Evolutionary conservation across 1,140 invertebrate species (phyloP).

Genomic region (Neotoxoptera formosana): DNA sequence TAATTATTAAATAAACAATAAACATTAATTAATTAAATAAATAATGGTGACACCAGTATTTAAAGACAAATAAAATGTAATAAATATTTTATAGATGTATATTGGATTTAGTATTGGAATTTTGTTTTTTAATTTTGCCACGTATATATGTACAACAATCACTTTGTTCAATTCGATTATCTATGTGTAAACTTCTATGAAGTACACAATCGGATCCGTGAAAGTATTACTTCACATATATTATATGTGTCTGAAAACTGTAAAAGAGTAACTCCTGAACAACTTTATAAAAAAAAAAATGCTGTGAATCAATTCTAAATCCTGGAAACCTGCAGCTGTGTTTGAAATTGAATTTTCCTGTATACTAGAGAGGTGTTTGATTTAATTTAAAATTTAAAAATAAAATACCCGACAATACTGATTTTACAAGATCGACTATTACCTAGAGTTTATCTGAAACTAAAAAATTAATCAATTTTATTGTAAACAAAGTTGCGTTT

Average conservation of each 20-base stretch:
- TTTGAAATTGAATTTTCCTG: background rate
- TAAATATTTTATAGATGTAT: background rate
- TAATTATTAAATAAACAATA: no score
- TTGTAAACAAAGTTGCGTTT: background rate
- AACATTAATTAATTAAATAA: no score
- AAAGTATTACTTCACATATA: background rate
- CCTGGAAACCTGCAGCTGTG: background rate
- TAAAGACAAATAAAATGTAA: background rate
- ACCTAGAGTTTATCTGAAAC: background rate
- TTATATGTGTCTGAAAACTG: background rate
- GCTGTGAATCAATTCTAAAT: background rate
- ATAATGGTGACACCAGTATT: no score
- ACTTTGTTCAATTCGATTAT: conserved; percentile 7
- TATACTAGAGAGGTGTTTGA: background rate
- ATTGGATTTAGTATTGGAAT: background rate
- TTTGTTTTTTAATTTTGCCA: background rate
- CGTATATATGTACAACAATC: background rate
- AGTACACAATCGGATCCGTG: background rate
- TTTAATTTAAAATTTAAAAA: conserved; percentile 12
- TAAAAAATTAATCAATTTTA: background rate
- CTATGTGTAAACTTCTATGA: background rate
- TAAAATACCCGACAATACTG: background rate
- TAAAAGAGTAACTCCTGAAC: background rate
- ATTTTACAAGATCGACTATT: background rate
- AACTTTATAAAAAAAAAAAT: background rate